These are phyloP conservation scores for Trinectes maculatus DNA, from an alignment of 2,113 vertebrate genomes.

Conservation along the genomic window DNA sequence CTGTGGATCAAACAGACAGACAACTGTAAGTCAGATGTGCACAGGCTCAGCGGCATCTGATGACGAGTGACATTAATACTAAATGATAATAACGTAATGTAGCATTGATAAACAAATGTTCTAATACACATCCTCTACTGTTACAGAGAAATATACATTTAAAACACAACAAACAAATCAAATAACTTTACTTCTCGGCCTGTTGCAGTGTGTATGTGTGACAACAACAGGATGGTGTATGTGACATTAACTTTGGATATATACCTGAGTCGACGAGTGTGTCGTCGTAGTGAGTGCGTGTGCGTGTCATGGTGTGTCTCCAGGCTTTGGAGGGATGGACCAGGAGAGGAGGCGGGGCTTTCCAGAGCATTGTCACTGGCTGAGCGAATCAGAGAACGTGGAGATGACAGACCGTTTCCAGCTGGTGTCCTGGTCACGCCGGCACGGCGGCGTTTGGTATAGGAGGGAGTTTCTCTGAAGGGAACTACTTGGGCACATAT, in stretches of 20 bases:
- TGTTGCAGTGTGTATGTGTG: no score
- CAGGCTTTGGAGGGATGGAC: slow-evolving; percentile 92
- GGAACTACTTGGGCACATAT: slow-evolving; percentile 84
- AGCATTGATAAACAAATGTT: no score
- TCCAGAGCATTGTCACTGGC: slow-evolving; percentile 95
- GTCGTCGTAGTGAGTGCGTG: slow-evolving; percentile 74
- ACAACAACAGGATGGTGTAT: background rate
- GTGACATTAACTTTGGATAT: background rate
- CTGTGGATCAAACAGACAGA: slow-evolving; percentile 58
- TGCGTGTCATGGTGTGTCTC: slow-evolving; percentile 81
- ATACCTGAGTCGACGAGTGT: slow-evolving; percentile 79
- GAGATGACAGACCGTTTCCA: slow-evolving; percentile 85
- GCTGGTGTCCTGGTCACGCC: slow-evolving; percentile 72
- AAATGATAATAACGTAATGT: no score
- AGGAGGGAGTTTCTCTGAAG: slow-evolving; percentile 96
- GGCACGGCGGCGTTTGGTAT: slow-evolving; percentile 86
- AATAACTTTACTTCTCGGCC: no score
- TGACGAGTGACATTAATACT: no score
- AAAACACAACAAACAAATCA: background rate
- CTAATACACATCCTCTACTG: no score
- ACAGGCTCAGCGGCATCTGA: no score
- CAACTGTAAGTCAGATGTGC: background rate
- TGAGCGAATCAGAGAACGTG: slow-evolving; percentile 91
- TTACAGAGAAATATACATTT: no score
- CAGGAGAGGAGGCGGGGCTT: slow-evolving; percentile 88